Conservation (phyloP, 30 jellyfish, hydroid and myxozoan species). For the Cassiopea andromeda region DNA sequence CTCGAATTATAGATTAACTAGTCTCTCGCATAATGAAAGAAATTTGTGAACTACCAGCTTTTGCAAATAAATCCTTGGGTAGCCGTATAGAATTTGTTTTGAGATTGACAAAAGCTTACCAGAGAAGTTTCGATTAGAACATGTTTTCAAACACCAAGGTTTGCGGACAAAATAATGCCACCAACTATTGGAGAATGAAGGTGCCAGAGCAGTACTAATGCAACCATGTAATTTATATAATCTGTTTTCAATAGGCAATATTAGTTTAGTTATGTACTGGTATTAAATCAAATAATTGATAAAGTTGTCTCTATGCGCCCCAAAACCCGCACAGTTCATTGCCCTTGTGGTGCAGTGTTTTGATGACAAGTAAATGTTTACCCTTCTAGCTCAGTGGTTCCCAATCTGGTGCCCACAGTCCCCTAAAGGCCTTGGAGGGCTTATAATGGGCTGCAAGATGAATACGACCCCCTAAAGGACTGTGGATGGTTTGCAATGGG, state of each 20-base stretch:
- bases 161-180: neutral
- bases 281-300: neutral
- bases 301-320: no score
- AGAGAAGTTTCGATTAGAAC: neutral
- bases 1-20: neutral
- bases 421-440: no score
- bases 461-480: no score
- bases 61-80: neutral
- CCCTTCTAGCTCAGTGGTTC: no score
- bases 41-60: slow-evolving; percentile 1
- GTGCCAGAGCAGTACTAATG: neutral
- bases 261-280: neutral
- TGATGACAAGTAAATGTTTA: no score
- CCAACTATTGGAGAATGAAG: neutral
- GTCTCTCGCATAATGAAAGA: neutral
- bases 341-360: no score
- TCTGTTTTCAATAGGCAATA: neutral
- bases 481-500: no score
- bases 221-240: neutral
- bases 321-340: no score
- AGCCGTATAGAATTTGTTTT: neutral
- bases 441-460: no score
- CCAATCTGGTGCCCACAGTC: no score
- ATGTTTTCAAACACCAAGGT: neutral
- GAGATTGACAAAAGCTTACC: neutral